Percentiles rank a stretch among this genome's conserved stretches.
These are phyloP conservation scores for Colistium nudipinnis DNA, from an alignment of 2,113 vertebrate species.

Conservation along the genomic window DNA sequence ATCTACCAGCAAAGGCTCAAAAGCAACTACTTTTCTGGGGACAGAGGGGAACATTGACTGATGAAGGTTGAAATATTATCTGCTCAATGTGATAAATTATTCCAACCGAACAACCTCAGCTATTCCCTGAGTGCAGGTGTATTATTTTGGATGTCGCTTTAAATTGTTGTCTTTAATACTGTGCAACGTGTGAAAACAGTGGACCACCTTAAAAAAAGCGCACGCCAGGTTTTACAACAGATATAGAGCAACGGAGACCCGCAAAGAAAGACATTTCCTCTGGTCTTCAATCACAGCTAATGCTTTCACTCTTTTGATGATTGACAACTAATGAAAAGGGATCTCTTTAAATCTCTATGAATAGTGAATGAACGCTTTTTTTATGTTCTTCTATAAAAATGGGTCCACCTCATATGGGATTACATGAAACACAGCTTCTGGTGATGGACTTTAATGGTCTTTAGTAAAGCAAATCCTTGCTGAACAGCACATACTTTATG, in stretches of 20 bases:
- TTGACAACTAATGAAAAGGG: no score
- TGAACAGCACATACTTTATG: no score
- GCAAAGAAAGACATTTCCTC: no score
- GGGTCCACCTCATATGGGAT: no score
- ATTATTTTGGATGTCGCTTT: conserved; percentile 1
- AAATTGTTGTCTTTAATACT: background rate
- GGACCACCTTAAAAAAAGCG: background rate
- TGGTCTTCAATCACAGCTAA: no score
- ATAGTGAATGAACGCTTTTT: no score
- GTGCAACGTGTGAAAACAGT: background rate
- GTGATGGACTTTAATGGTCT: no score
- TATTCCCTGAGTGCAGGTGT: background rate
- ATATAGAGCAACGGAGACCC: background rate
- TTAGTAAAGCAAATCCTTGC: no score
- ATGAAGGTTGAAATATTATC: conserved; percentile 21
- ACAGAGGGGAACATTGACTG: conserved; percentile 19
- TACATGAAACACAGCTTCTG: no score
- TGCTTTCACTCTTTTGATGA: no score
- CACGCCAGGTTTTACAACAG: background rate
- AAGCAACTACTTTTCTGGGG: conserved; percentile 20
- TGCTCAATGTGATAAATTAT: conserved; percentile 14
- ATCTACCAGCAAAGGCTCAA: conserved; percentile 8
- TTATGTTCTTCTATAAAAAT: no score
- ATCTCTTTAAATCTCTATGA: no score
- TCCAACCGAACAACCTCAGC: background rate